Evolutionary conservation across 2,888 invertebrate species (phyloP).

Genomic region (Argyresthia albistria): DNA sequence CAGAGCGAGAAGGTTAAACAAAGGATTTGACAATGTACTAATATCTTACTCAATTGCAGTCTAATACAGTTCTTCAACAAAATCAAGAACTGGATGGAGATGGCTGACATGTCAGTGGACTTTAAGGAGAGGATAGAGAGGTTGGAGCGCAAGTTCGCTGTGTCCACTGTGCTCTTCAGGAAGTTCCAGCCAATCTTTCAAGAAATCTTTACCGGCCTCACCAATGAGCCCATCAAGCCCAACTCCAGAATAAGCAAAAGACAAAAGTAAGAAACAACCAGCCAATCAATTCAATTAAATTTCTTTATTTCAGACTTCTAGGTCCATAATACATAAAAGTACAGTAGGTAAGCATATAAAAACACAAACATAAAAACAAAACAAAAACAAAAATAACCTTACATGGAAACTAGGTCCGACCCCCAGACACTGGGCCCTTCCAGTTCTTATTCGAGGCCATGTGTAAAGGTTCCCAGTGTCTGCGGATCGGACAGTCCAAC

Average conservation of each 20-base stretch:
- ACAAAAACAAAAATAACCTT: no score
- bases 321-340: no score
- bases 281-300: background rate
- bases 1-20: no score
- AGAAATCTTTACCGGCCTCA: conserved; percentile 85
- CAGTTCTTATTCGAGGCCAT: no score
- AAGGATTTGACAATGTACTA: no score
- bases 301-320: background rate
- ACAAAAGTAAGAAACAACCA: conserved; percentile 38
- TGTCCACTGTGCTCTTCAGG: conserved; percentile 94
- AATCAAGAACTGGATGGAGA: conserved; percentile 95
- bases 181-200: conserved; percentile 92
- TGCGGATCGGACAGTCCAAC: no score
- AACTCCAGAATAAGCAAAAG: conserved; percentile 72
- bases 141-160: conserved; percentile 92
- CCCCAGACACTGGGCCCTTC: no score
- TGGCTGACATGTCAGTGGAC: conserved; percentile 89
- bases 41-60: conserved; percentile 60
- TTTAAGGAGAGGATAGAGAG: conserved; percentile 87
- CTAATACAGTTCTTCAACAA: conserved; percentile 95
- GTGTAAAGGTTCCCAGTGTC: no score
- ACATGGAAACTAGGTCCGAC: no score
- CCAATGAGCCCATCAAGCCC: conserved; percentile 65
- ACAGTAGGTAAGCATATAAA: no score
- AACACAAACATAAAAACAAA: no score